Conservation (phyloP, 2,888 invertebrate species). For the Hemicrepidius hirtus region DNA sequence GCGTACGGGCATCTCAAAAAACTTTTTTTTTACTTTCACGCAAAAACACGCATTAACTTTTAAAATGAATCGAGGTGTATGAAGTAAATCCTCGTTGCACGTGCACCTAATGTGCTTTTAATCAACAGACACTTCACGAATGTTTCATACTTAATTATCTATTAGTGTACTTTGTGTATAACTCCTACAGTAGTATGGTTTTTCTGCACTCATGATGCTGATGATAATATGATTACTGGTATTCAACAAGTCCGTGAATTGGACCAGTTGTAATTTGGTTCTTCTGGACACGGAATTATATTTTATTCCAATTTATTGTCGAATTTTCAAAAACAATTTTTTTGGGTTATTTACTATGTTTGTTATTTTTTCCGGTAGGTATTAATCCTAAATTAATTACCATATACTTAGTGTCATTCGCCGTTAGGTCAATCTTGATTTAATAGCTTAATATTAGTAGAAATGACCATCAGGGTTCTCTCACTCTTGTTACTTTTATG, state of each 20-base stretch:
- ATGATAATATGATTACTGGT: conserved; percentile 48
- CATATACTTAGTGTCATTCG: conserved; percentile 26
- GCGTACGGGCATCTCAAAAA: neutral
- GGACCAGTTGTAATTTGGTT: conserved; percentile 22
- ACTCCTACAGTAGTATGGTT: conserved; percentile 37
- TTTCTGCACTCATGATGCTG: conserved; percentile 25
- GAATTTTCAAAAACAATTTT: conserved; percentile 19
- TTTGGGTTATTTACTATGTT: conserved; percentile 1
- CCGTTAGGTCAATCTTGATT: conserved; percentile 42
- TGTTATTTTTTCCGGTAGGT: conserved; percentile 1
- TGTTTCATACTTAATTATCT: conserved; percentile 50
- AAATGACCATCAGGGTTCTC: conserved; percentile 50
- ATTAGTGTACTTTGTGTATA: conserved; percentile 37
- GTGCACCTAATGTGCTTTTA: conserved; percentile 51
- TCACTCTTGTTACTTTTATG: conserved; percentile 32
- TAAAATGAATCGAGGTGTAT: conserved; percentile 2
- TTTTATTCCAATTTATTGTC: conserved; percentile 34
- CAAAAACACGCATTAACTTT: conserved; percentile 26
- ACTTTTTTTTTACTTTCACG: neutral
- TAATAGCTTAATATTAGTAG: conserved; percentile 37
- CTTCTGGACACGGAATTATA: conserved; percentile 14
- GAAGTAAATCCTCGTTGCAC: conserved; percentile 39
- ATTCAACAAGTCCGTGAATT: conserved; percentile 13
- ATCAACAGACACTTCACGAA: conserved; percentile 48
- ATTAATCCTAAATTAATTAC: conserved; percentile 34